Percentiles rank a stretch among this genome's conserved stretches.
phyloP scores from a whole-genome alignment of 2,888 invertebrate species.

The Orthosia cruda region DNA sequence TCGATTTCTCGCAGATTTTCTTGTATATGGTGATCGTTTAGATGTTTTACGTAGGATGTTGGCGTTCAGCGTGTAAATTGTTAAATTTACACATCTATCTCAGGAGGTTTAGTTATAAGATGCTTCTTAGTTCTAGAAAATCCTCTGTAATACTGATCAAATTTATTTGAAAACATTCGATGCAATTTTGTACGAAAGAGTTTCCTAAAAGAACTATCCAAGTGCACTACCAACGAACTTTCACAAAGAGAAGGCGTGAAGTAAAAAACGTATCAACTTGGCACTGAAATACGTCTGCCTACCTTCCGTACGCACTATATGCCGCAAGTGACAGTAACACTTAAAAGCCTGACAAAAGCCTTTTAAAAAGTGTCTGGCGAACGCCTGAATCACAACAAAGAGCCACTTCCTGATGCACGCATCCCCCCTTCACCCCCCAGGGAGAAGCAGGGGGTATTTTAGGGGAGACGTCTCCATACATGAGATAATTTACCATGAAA shows the following conservation, averaged over 20 bases:
- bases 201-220: too few species aligned
- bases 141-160: not conserved
- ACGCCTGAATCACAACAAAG: slow-evolving; percentile 85
- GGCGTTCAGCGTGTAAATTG: slow-evolving; percentile 10
- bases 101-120: not conserved
- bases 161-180: not conserved
- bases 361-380: slow-evolving; percentile 88
- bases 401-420: slow-evolving; percentile 67
- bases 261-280: slow-evolving; percentile 4
- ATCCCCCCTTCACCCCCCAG: slow-evolving; percentile 31
- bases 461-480: slow-evolving; percentile 46
- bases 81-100: slow-evolving; percentile 11
- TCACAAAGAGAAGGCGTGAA: slow-evolving; percentile 21
- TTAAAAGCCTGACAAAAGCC: slow-evolving; percentile 85
- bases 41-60: not conserved
- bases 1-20: slow-evolving; percentile 58
- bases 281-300: slow-evolving; percentile 21
- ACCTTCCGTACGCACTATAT: slow-evolving; percentile 51
- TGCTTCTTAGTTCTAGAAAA: not conserved
- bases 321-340: slow-evolving; percentile 78
- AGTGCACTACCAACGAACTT: not conserved
- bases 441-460: slow-evolving; percentile 52
- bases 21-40: slow-evolving; percentile 33
- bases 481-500: slow-evolving; percentile 60
- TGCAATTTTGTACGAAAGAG: not conserved